Conservation (phyloP, 1,140 invertebrate species). For the Triops cancriformis region DNA sequence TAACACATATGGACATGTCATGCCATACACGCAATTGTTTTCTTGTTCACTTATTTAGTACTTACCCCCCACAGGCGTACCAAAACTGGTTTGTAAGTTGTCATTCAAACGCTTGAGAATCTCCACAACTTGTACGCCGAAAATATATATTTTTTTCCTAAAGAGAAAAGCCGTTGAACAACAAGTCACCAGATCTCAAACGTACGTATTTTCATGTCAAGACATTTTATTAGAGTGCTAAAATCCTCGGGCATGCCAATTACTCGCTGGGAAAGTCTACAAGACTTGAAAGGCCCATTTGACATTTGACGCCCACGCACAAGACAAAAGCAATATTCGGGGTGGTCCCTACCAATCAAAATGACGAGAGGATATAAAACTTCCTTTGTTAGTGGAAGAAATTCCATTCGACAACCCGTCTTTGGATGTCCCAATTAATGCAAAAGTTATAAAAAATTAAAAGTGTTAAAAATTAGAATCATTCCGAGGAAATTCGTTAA, state of each 20-base stretch:
- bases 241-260: background rate
- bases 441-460: too few species aligned
- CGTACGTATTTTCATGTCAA: background rate
- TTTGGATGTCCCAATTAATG: too few species aligned
- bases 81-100: background rate
- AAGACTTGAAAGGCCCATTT: background rate
- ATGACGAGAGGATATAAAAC: background rate
- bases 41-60: background rate
- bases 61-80: background rate
- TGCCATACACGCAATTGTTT: background rate
- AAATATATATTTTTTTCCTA: too few species aligned
- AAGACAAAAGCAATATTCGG: background rate
- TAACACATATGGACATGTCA: background rate
- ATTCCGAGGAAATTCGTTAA: too few species aligned
- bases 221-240: background rate
- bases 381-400: too few species aligned
- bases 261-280: background rate
- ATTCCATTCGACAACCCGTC: too few species aligned
- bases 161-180: too few species aligned
- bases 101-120: too few species aligned
- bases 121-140: too few species aligned
- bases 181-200: too few species aligned
- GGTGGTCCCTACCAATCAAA: conserved; percentile 2
- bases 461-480: too few species aligned
- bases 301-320: background rate